Base-by-base conservation (phyloP, 2,113 vertebrate species). In the Phocoena phocoena region DNA sequence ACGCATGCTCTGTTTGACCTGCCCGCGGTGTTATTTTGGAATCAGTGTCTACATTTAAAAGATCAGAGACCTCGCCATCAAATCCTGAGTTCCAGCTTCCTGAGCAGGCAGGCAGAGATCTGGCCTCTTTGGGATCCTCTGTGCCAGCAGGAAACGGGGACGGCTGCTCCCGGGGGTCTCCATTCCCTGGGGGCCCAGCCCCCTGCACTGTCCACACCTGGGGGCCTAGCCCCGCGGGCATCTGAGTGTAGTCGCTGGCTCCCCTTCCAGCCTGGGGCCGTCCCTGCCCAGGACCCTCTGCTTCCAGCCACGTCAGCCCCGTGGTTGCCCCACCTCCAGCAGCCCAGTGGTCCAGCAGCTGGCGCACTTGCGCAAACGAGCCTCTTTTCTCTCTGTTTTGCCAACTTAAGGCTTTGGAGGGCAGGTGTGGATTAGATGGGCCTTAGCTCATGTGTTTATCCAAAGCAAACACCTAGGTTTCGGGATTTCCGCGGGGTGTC, bases 311-410 rank as follows among this genome's bases (percentile, higher is more conserved):
- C 2, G 23, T 20, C 44, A 18, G 41, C 12, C 44, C 20, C 0
- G 0, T 0, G 20, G 2, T 1, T 0, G 5, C 6, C 79, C 58
- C 2, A 0, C 1, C 21, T 15, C 44, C 50, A 14, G 47, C 1
- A 68, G 44, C n/a, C 18, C 14, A 0, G 41, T 0, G 0, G 58
- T 44, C 55, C 4, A 9, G 63, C 3, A 11, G 31, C 95, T 13
- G 55, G 12, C 8, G 1, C 18, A 8, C 36, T 6, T 58, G 62
- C n/a, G 1, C 0, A 0, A 92, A 23, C 84, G 84, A 68, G 74
- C 12, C 28, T 63, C 47, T 76, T 36, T 65, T 31, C 65, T 88
- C n/a, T 60, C 28, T 88, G 55, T 90, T 96, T 81, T 90, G 93
- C 77, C 71, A 93, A 20, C 53, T 70, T 8, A 9, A 58, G 79